Base-by-base conservation (phyloP, 2,888 invertebrate species). In the Eubasilissa splendida region DNA sequence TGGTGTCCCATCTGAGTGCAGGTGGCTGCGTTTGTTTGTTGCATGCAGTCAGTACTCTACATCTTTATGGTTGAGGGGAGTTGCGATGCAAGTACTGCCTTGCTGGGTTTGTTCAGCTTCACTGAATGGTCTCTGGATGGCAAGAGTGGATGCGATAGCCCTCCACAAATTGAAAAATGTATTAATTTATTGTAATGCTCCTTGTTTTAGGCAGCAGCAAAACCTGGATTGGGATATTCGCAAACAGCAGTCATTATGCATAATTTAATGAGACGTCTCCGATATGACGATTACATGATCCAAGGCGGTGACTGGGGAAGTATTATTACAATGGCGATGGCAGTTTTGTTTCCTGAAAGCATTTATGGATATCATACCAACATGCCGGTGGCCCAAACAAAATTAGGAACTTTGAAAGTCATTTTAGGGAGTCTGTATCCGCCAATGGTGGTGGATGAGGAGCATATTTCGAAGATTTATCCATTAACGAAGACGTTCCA, bases 271-370 rank as follows among this genome's bases (percentile, higher is more conserved):
- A 85, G 88, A 54, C 87, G 92, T 58, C 86, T 95, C 1, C 92
- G 92, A 0, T 90, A 89, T 85, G 31, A 31, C 7, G 88, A 89
- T 84, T 94, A 89, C 85, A 92, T 92, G 85, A 86, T 90, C 0
- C 93, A 94, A 85, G 94, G 95, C 2, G 94, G 95, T 2, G 95
- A 96, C 86, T 95, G 94, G 94, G 96, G 96, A 10, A 87, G 92
- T 0, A 0, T 91, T 0, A 91, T 95, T 78, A 91, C 90, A 1
- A 87, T 89, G 0, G 85, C 89, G 63, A 89, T 96, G 86, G 92
- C 93, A 0, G 88, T 90, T 0, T 85, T 94, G 8, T 95, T 91
- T 85, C 94, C 95, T 0, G 88, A 91, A n/a, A 88, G 90, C 11
- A 84, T 88, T 10, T 76, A 86, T 9, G 87, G 87, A 4, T 82